Conservation (phyloP, 2,888 invertebrate genomes). For the Ditula angustiorana region DNA sequence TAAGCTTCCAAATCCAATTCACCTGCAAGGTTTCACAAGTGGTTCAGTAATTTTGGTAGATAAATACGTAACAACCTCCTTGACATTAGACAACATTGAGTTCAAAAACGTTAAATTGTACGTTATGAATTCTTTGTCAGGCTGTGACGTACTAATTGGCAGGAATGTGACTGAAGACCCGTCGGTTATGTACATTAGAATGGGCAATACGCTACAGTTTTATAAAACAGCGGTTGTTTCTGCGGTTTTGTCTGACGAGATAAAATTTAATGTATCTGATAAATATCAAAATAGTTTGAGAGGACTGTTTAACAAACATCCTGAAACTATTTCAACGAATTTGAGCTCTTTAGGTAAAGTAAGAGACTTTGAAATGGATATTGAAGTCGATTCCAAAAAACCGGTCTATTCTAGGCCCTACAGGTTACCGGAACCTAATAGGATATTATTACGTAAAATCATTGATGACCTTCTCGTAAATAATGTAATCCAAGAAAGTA, state of each 20-base stretch:
- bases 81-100: not conserved
- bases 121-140: not conserved
- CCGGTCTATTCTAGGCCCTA: constrained; percentile 1
- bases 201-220: not conserved
- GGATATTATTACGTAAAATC: not conserved
- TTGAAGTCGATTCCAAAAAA: too few species aligned
- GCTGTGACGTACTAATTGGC: constrained; percentile 4
- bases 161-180: constrained; percentile 3
- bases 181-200: not conserved
- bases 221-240: not conserved
- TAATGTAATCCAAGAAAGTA: not conserved
- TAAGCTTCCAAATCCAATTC: not conserved
- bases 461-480: constrained; percentile 8
- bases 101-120: not conserved
- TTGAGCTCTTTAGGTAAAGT: too few species aligned
- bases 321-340: too few species aligned
- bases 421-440: not conserved
- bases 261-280: not conserved
- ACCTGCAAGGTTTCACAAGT: constrained; percentile 4
- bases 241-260: not conserved
- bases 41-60: not conserved
- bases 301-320: too few species aligned
- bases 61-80: not conserved
- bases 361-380: too few species aligned
- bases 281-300: too few species aligned